A percentile compares a stretch with the other conserved stretches of the same genome.
Evolutionary conservation across 2,797 vertebrate species (phyloP).

Genomic region (Falco naumanni): DNA sequence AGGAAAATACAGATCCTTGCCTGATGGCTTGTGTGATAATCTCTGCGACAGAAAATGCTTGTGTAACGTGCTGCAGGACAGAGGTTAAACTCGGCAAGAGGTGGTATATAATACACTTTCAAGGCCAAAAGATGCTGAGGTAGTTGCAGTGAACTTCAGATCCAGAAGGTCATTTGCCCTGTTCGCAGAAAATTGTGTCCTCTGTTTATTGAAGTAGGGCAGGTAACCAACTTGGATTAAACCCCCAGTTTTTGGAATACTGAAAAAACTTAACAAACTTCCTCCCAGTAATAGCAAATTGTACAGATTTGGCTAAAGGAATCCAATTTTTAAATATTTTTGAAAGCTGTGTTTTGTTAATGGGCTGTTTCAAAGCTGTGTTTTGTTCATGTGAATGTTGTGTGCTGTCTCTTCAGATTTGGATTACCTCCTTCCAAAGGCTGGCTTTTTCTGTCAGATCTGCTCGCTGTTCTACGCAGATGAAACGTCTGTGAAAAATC

Average conservation of each 20-base stretch:
- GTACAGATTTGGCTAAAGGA: fast-evolving
- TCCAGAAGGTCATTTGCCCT: not conserved
- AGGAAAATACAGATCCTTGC: not conserved
- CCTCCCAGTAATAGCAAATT: not conserved
- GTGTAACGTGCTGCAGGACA: too few species aligned
- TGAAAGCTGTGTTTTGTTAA: not conserved
- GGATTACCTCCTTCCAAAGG: conserved; percentile 88
- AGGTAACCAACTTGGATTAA: not conserved
- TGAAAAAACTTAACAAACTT: fast-evolving
- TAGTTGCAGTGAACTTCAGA: not conserved
- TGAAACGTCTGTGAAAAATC: conserved; percentile 80
- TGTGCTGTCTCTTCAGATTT: conserved; percentile 66
- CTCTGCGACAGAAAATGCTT: not conserved
- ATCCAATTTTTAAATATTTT: not conserved
- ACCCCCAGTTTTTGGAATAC: fast-evolving
- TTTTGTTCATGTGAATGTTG: not conserved
- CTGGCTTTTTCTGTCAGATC: conserved; percentile 90
- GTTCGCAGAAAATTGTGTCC: not conserved
- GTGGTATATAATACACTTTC: not conserved
- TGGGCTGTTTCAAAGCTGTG: not conserved
- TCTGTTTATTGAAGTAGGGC: fast-evolving
- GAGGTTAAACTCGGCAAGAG: not conserved
- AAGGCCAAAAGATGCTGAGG: not conserved
- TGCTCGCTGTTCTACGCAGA: conserved; percentile 86
- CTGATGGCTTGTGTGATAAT: not conserved